A percentile compares a stretch with the other conserved stretches of the same genome.
Conservation (phyloP, 1,140 invertebrate species). For the Conus betulinus region DNA sequence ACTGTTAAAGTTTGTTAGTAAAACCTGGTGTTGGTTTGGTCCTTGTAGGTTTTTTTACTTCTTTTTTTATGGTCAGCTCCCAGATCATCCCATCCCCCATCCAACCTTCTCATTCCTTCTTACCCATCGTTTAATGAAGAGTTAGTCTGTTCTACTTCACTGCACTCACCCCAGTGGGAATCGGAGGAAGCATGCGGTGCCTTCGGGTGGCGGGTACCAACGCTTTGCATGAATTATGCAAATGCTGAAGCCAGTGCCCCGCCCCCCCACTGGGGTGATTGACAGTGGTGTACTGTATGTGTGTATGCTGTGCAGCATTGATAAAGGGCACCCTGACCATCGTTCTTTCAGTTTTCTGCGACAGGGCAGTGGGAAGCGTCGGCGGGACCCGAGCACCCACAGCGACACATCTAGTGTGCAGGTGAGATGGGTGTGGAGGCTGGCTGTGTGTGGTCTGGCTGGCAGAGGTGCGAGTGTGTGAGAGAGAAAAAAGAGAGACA, state of each 20-base stretch:
- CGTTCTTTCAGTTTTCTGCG: constrained; percentile 68
- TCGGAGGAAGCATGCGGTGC: too few relatives aligned
- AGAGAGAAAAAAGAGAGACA: too few relatives aligned
- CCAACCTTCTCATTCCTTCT: too few relatives aligned
- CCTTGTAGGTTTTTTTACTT: too few relatives aligned
- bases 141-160: neutral
- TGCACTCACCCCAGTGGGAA: neutral
- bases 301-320: constrained; percentile 54
- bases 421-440: constrained; percentile 44
- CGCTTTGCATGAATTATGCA: neutral
- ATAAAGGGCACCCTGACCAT: constrained; percentile 57
- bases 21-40: too few relatives aligned
- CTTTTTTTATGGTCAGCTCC: too few relatives aligned
- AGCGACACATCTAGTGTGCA: constrained; percentile 65
- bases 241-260: neutral
- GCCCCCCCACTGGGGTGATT: constrained; percentile 16
- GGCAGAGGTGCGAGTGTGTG: too few relatives aligned
- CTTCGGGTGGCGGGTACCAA: neutral
- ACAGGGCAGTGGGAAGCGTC: constrained; percentile 63
- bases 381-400: constrained; percentile 48
- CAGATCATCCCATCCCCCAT: too few relatives aligned
- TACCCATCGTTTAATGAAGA: neutral
- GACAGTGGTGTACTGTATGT: constrained; percentile 24
- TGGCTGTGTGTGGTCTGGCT: neutral
- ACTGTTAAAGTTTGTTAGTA: too few relatives aligned